phyloP scores from a whole-genome alignment of 2,797 vertebrate species.

The Labroides dimidiatus region DNA sequence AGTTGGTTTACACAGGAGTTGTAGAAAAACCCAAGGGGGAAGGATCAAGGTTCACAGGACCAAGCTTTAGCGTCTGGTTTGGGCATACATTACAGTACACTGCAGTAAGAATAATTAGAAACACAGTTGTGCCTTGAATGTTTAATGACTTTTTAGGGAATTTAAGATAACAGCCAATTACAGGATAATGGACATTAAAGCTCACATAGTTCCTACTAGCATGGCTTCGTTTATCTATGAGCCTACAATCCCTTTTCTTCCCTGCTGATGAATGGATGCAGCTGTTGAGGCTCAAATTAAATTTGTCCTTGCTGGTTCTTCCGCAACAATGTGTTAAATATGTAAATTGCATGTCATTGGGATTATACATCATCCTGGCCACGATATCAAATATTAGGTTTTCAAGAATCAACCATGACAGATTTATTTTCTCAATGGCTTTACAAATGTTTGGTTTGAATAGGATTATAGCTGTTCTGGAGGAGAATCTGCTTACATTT shows the following conservation, averaged over 20 bases:
- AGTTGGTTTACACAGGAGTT: conserved; percentile 62
- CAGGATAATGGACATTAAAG: conserved; percentile 21
- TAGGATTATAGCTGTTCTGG: background rate
- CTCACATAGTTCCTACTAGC: background rate
- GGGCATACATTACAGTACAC: conserved; percentile 2
- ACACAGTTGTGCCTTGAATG: conserved; percentile 14
- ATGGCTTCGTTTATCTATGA: background rate
- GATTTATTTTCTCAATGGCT: conserved; percentile 5
- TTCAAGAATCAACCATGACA: conserved; percentile 15
- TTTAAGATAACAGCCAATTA: conserved; percentile 47
- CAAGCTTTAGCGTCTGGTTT: background rate
- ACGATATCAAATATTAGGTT: background rate
- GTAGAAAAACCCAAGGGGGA: conserved; percentile 48
- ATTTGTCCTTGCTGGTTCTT: background rate
- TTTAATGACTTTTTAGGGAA: conserved; percentile 31
- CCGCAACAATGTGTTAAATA: conserved; percentile 12
- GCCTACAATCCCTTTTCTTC: conserved; percentile 1
- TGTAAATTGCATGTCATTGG: conserved; percentile 13
- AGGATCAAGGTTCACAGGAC: conserved; percentile 43
- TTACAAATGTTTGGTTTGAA: background rate
- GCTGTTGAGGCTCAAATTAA: background rate
- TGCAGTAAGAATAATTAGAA: conserved; percentile 41
- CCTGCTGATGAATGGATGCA: conserved; percentile 8
- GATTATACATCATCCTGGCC: background rate
- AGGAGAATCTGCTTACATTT: background rate